phyloP scores from a whole-genome alignment of 2,888 invertebrate genomes.

The Apamea sordens region DNA sequence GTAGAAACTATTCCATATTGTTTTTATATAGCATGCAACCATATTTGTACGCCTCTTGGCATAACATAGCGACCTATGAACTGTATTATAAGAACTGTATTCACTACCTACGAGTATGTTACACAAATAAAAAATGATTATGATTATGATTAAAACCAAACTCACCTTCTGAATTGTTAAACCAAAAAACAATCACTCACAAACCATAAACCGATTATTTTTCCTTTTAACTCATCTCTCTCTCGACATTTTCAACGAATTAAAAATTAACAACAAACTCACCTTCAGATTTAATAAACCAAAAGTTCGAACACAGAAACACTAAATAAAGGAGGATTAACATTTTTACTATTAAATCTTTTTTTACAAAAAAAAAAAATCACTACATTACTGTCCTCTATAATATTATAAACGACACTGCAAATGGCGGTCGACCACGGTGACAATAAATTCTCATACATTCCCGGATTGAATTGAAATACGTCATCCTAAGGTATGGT shows the following conservation, averaged over 20 bases:
- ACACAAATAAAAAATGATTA: too few species aligned
- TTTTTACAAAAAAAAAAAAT: neutral
- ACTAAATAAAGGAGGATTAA: constrained; percentile 2
- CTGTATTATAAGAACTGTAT: too few species aligned
- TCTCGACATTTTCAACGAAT: neutral
- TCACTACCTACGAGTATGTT: too few species aligned
- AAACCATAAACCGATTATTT: neutral
- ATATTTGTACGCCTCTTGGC: too few species aligned
- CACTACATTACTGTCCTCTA: constrained; percentile 15
- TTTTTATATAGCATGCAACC: too few species aligned
- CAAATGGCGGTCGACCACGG: constrained; percentile 22
- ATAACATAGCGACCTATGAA: too few species aligned
- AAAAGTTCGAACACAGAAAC: constrained; percentile 32
- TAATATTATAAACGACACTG: constrained; percentile 11
- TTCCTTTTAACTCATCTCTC: neutral
- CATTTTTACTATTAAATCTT: constrained; percentile 20
- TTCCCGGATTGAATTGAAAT: constrained; percentile 10
- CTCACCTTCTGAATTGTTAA: neutral
- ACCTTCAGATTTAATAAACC: constrained; percentile 39
- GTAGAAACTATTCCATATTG: too few species aligned
- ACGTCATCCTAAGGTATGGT: constrained; percentile 10
- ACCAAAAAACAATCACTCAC: constrained; percentile 5
- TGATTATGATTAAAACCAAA: too few species aligned
- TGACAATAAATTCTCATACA: constrained; percentile 9
- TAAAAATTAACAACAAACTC: constrained; percentile 20